phyloP scores from a whole-genome alignment of 2,797 vertebrate genomes.

The Vultur gryphus region DNA sequence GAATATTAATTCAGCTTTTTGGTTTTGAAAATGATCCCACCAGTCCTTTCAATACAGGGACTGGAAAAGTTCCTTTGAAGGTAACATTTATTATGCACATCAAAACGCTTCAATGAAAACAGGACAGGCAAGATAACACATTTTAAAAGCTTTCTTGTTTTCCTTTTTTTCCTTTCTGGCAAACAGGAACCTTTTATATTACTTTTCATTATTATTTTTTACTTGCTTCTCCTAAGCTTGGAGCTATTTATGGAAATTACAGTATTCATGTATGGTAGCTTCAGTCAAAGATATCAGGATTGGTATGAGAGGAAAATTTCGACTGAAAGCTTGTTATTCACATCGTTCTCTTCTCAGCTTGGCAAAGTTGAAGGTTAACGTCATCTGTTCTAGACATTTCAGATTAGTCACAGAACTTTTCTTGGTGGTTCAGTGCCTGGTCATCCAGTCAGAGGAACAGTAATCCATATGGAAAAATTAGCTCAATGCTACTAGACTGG shows the following conservation, averaged over 20 bases:
- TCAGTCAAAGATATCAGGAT: constrained; percentile 63
- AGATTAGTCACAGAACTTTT: constrained; percentile 75
- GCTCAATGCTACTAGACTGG: constrained; percentile 76
- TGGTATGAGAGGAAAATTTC: constrained; percentile 53
- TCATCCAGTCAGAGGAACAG: constrained; percentile 78
- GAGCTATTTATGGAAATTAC: constrained; percentile 59
- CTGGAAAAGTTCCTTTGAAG: constrained; percentile 47
- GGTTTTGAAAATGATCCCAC: constrained; percentile 43
- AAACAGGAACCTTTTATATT: constrained; percentile 55
- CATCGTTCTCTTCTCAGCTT: constrained; percentile 73
- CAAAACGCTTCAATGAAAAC: constrained; percentile 69
- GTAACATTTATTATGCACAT: constrained; percentile 63
- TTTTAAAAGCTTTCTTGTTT: constrained; percentile 38
- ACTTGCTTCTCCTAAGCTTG: constrained; percentile 56
- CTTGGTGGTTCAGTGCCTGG: constrained; percentile 73
- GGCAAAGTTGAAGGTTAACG: constrained; percentile 70
- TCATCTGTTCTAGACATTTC: constrained; percentile 71
- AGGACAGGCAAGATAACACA: constrained; percentile 68
- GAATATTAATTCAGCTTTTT: constrained; percentile 63
- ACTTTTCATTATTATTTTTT: constrained; percentile 39
- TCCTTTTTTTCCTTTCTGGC: constrained; percentile 24
- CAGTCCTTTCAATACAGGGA: constrained; percentile 38
- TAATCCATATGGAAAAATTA: constrained; percentile 77
- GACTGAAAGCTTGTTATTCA: constrained; percentile 68
- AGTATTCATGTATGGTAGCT: constrained; percentile 58